phyloP scores from a whole-genome alignment of 2,113 vertebrate genomes.

The Rhinoderma darwinii region DNA sequence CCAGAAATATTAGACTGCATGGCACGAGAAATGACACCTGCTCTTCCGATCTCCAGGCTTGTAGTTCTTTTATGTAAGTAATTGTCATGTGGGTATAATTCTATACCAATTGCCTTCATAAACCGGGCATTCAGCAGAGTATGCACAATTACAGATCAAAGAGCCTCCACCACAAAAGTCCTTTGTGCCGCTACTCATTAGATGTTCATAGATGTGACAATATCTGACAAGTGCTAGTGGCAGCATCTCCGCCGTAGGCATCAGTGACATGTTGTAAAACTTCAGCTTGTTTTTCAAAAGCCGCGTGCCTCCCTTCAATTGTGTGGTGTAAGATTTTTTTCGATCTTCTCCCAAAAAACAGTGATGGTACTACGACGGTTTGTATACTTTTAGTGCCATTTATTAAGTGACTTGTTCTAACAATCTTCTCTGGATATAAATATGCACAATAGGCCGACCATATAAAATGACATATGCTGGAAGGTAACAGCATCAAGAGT shows the following conservation, averaged over 20 bases:
- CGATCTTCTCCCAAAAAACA: not conserved
- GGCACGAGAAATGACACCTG: not conserved
- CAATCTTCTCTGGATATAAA: not conserved
- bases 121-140: conserved; percentile 18
- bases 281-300: conserved; percentile 17
- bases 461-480: not conserved
- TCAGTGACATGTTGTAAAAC: conserved; percentile 10
- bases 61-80: not conserved
- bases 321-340: not conserved
- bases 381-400: not conserved
- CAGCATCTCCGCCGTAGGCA: conserved; percentile 7
- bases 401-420: not conserved
- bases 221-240: conserved; percentile 30
- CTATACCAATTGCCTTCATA: not conserved
- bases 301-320: not conserved
- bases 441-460: not conserved
- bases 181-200: conserved; percentile 28
- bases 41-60: not conserved
- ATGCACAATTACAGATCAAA: conserved; percentile 27
- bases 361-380: not conserved
- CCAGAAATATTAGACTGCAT: not conserved
- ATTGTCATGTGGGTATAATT: conserved; percentile 6
- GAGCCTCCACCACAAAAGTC: conserved; percentile 12
- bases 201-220: not conserved
- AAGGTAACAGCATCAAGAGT: not conserved